phyloP scores from a whole-genome alignment of 2,113 vertebrate genomes.

The Turnix velox region DNA sequence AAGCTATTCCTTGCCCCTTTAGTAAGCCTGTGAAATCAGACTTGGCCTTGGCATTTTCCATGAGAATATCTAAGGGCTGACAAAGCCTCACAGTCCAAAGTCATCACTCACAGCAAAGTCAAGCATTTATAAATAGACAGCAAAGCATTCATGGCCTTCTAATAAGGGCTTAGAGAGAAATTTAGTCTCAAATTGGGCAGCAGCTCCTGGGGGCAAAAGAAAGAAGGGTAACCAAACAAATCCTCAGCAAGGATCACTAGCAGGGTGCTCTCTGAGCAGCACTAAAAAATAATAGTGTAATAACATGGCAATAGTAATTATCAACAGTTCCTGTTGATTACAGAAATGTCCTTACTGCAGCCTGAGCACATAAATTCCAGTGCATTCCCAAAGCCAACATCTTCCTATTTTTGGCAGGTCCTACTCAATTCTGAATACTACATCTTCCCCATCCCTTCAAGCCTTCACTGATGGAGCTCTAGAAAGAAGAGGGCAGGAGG shows the following conservation, averaged over 20 bases:
- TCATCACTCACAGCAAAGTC: not conserved
- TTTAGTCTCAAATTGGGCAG: not conserved
- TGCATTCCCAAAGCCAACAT: not conserved
- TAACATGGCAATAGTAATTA: not conserved
- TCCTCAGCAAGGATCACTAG: not conserved
- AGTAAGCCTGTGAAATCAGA: not conserved
- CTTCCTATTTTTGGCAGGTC: slow-evolving; percentile 75
- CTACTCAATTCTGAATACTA: slow-evolving; percentile 85
- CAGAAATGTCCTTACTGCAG: not conserved
- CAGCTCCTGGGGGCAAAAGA: not conserved
- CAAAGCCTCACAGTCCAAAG: too few relatives aligned
- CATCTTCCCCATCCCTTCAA: slow-evolving; percentile 67
- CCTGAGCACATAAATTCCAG: not conserved
- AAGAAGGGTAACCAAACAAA: not conserved
- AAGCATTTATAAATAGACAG: not conserved
- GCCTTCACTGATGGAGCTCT: slow-evolving; percentile 77
- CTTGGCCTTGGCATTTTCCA: too few relatives aligned
- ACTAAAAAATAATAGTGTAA: not conserved
- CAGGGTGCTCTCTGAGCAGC: not conserved
- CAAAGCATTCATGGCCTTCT: not conserved
- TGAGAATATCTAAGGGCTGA: too few relatives aligned
- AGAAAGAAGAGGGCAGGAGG: slow-evolving; percentile 84
- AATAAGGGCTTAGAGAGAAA: not conserved
- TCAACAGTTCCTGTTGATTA: not conserved
- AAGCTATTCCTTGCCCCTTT: not conserved